Evolutionary conservation across 2,113 vertebrate genomes (phyloP), one percentile per base, ranked within the genome.

Genomic region (Morone saxatilis): DNA sequence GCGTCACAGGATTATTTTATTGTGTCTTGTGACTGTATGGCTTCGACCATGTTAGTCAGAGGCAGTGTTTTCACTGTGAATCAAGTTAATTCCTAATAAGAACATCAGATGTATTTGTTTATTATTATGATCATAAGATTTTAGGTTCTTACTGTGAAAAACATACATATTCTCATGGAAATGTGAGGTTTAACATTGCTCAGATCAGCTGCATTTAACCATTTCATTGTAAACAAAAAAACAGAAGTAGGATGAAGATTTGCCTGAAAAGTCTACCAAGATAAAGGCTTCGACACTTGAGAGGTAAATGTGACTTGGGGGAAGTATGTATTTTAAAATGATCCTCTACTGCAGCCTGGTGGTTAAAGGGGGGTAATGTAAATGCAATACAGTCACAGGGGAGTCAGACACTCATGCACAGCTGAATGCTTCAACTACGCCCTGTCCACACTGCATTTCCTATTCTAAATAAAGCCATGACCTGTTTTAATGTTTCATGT

Each of bases 401-500:
- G 69, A 62, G 53, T 22, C 25, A 4, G 45, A 51, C 40, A 3
- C 60, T 66, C 9, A 16, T 3, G 20, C 85, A 71, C 69, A 56
- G 56, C 60, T 79, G 83, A 78, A 51, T 63, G 76, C 81, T 71
- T 70, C 65, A 47, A 3, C 76, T 51, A 71, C 72, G 77, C n/a
- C 25, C 38, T 81, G 73, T 80, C 86, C 78, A 87, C 83, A 22
- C 81, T 85, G 81, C 86, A 74, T 36, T 78, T 88, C 62, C n/a
- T 47, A 0, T 36, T 79, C 89, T 87, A 78, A 84, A 87, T 86
- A 78, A 76, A 89, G 80, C 83, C 72, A 7, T 57, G 83, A 89
- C 78, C 88, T 17, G 72, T 63, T 88, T 90, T 71, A 83, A 85
- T 85, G 66, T 89, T 88, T 86, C 41, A 81, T 86, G 25, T 76